A percentile compares a stretch with the other conserved stretches of the same genome.
These are phyloP conservation scores for Tiliacea citrago DNA, from an alignment of 2,888 invertebrate genomes.

Conservation along the genomic window DNA sequence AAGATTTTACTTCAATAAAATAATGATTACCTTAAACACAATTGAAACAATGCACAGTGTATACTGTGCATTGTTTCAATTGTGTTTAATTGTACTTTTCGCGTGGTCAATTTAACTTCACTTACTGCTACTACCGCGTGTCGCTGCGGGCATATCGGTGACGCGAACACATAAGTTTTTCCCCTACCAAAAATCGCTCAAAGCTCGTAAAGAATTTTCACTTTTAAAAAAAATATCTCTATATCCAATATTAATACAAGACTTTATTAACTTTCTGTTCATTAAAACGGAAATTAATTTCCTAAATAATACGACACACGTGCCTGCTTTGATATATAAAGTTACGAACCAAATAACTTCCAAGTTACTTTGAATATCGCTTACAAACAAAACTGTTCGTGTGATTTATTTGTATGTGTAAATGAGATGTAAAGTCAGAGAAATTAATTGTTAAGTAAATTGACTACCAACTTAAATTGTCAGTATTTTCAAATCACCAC, in stretches of 20 bases:
- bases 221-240: too few species aligned
- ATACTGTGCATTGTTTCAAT: too few species aligned
- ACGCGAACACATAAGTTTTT: too few species aligned
- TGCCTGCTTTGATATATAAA: neutral
- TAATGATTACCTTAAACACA: too few species aligned
- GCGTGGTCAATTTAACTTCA: too few species aligned
- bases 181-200: too few species aligned
- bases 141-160: too few species aligned
- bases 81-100: too few species aligned
- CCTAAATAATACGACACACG: constrained; percentile 10
- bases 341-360: neutral
- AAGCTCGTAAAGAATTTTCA: too few species aligned
- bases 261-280: constrained; percentile 8
- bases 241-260: constrained; percentile 13
- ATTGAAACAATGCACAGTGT: too few species aligned
- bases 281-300: constrained; percentile 25
- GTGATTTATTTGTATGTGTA: constrained; percentile 7
- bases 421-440: neutral
- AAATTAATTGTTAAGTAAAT: neutral
- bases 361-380: neutral
- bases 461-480: neutral
- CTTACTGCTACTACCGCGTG: too few species aligned
- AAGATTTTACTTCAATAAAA: too few species aligned
- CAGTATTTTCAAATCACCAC: neutral
- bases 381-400: neutral